These are phyloP conservation scores for Agrenia bidenticulata DNA, from an alignment of 2,888 invertebrate species.

Conservation along the genomic window DNA sequence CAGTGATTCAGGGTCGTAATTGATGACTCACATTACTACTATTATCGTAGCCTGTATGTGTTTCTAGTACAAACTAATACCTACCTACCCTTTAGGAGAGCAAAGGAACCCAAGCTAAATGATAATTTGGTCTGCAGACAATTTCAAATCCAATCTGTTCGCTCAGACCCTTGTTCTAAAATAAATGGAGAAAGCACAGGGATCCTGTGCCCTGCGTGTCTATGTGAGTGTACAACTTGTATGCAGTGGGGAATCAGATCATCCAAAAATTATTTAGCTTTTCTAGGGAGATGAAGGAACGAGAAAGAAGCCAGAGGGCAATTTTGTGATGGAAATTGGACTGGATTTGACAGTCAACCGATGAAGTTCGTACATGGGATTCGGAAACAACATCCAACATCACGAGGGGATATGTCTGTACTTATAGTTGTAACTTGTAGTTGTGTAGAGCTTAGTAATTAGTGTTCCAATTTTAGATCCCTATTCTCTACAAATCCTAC, in stretches of 20 bases:
- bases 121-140: conserved; percentile 2
- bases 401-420: too few species aligned
- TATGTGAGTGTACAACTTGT: background rate
- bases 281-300: background rate
- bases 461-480: conserved; percentile 11
- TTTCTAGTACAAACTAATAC: background rate
- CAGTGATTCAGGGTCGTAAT: too few species aligned
- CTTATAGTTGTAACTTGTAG: too few species aligned
- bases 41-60: background rate
- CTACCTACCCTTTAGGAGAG: too few species aligned
- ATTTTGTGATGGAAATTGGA: conserved; percentile 6
- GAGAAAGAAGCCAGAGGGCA: conserved; percentile 4
- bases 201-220: too few species aligned
- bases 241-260: conserved; percentile 2
- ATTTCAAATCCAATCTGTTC: conserved; percentile 13
- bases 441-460: conserved; percentile 7
- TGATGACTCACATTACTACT: too few species aligned
- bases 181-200: conserved; percentile 1
- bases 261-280: background rate
- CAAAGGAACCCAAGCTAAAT: background rate
- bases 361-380: conserved; percentile 2
- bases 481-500: background rate
- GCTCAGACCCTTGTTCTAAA: background rate
- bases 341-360: conserved; percentile 1
- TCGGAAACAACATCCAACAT: background rate